Evolutionary conservation across 2,797 vertebrate species (phyloP), one percentile per base, ranked within the genome.

Genomic region (Micromesistius poutassou): DNA sequence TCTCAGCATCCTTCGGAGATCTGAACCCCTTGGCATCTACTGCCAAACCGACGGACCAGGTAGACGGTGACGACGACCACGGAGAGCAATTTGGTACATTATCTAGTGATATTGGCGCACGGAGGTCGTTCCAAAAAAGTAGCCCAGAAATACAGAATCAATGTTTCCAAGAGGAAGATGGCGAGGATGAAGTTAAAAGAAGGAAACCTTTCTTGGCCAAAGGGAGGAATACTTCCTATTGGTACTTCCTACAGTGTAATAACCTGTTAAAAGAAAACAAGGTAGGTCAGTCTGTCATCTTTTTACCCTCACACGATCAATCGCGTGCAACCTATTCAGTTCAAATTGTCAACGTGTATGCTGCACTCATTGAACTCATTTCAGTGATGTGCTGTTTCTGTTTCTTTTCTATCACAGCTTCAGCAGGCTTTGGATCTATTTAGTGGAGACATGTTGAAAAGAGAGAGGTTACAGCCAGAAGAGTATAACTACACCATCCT

Each of bases 181-280:
- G 79, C 5, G 76, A 30, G 22, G 81, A 80, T n/a, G 40, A 84
- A 0, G 85, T 85, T 5, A 30, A 50, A 84, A 70, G 14, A 82
- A 87, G 1, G 84, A 90, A 2, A 1, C 16, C 0, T 62, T 70
- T 71, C 74, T 4, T 33, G 22, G 30, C 30, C 0, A 85, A 85
- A 1, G 90, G 46, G 6, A 94, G 33, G 79, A 97, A 99, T 84
- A 98, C 95, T 0, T 86, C 94, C 0, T 96, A 96, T 80, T 99
- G 97, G 97, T 99, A 98, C 87, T 97, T 97, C 84, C 78, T 97
- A 28, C 94, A 87, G 77, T 98, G 97, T 89, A 98, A 96, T 86
- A 94, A 85, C 7, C 95, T 97, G 75, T 95, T 98, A 74, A 96
- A 90, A 82, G 86, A 93, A 1, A 92, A 95, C 33, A 96, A 96